phyloP scores from a whole-genome alignment of 2,888 invertebrate genomes.

The Esperia sulphurella region DNA sequence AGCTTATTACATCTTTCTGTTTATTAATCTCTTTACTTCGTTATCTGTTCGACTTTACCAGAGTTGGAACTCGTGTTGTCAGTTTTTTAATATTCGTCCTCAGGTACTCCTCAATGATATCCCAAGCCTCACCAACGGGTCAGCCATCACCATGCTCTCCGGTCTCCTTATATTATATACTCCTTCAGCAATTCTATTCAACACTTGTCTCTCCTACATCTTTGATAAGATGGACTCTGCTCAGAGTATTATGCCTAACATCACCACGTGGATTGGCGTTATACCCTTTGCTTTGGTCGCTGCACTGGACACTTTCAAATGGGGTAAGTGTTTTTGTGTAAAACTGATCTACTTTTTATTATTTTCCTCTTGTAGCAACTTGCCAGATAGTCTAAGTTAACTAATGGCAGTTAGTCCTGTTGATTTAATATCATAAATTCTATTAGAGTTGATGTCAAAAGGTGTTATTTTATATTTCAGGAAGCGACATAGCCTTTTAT shows the following conservation, averaged over 20 bases:
- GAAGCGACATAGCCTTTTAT: conserved; percentile 82
- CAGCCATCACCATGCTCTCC: conserved; percentile 84
- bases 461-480: conserved; percentile 53
- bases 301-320: conserved; percentile 84
- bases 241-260: conserved; percentile 87
- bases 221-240: conserved; percentile 92
- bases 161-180: conserved; percentile 84
- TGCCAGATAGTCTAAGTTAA: too few relatives aligned
- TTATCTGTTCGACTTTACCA: background rate
- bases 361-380: too few relatives aligned
- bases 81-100: conserved; percentile 1
- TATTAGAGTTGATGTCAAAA: too few relatives aligned
- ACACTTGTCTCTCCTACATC: conserved; percentile 87
- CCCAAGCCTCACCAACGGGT: conserved; percentile 83
- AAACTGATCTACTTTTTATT: too few relatives aligned
- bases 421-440: too few relatives aligned
- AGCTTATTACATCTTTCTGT: too few relatives aligned
- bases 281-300: conserved; percentile 87
- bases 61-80: background rate
- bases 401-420: too few relatives aligned
- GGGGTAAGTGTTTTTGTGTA: conserved; percentile 73
- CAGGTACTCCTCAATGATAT: conserved; percentile 85
- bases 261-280: conserved; percentile 86
- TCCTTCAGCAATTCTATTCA: conserved; percentile 86
- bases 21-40: background rate